Evolutionary conservation across 2,113 vertebrate species (phyloP).

Genomic region (Brachyistius frenatus): DNA sequence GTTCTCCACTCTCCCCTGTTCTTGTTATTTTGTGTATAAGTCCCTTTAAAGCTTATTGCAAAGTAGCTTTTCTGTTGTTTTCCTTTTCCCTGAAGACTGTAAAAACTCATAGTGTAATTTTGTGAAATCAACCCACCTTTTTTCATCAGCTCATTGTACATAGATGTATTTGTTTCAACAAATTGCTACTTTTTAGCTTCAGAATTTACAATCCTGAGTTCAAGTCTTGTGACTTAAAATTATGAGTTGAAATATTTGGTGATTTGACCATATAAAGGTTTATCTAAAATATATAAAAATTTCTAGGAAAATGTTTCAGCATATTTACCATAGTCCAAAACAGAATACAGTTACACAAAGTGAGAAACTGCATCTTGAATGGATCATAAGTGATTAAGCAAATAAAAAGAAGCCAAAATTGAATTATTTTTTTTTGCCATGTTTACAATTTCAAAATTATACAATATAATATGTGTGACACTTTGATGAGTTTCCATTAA

Average conservation of each 20-base stretch:
- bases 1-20: conserved; percentile 53
- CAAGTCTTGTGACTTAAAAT: conserved; percentile 66
- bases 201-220: conserved; percentile 57
- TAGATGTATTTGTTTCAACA: conserved; percentile 60
- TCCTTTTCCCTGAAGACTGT: conserved; percentile 54
- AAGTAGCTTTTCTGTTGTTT: conserved; percentile 68
- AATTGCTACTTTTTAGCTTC: conserved; percentile 69
- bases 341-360: not conserved
- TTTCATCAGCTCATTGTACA: conserved; percentile 57
- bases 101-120: conserved; percentile 59
- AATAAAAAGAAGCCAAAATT: not conserved
- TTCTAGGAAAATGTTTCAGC: not conserved
- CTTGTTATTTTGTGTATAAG: conserved; percentile 66
- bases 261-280: conserved; percentile 27
- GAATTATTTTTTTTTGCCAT: not conserved
- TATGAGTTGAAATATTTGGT: conserved; percentile 57
- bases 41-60: conserved; percentile 70
- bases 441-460: not conserved
- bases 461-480: not conserved
- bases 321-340: not conserved
- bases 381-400: not conserved
- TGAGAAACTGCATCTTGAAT: not conserved
- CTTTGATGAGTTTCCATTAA: not conserved
- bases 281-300: conserved; percentile 4
- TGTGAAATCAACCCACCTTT: conserved; percentile 47